Evolutionary conservation across 2,113 vertebrate species (phyloP).

Genomic region (Seriola dumerili): DNA sequence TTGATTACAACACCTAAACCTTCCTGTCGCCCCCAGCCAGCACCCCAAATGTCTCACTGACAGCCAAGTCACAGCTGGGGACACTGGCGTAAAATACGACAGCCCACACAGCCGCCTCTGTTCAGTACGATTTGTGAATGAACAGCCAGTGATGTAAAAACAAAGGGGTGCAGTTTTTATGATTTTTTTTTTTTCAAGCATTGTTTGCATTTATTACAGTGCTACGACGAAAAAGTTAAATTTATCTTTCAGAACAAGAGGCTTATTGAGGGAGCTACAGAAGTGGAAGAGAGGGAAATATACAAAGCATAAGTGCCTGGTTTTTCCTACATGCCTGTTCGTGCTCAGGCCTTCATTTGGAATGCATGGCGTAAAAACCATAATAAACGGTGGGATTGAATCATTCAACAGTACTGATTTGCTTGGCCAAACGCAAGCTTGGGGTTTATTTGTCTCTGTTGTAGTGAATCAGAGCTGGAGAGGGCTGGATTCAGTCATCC

Average conservation of each 20-base stretch:
- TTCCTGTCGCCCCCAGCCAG: conserved; percentile 74
- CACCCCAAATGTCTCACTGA: conserved; percentile 76
- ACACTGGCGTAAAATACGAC: conserved; percentile 23
- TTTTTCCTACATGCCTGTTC: conserved; percentile 65
- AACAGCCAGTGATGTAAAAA: conserved; percentile 29
- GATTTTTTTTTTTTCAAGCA: conserved; percentile 13
- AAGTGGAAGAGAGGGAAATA: conserved; percentile 62
- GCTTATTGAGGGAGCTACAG: conserved; percentile 55
- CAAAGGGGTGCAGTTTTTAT: conserved; percentile 29
- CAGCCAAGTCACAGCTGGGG: conserved; percentile 80
- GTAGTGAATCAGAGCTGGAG: conserved; percentile 60
- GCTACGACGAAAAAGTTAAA: conserved; percentile 8
- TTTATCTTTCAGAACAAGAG: conserved; percentile 59
- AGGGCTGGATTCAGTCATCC: conserved; percentile 61
- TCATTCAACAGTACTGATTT: conserved; percentile 79
- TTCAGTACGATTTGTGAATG: conserved; percentile 56
- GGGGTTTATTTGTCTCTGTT: conserved; percentile 81
- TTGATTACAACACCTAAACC: conserved; percentile 84
- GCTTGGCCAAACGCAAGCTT: conserved; percentile 66
- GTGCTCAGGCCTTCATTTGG: conserved; percentile 69
- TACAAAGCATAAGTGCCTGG: conserved; percentile 66
- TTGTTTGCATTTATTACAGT: conserved; percentile 55
- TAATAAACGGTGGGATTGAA: conserved; percentile 80
- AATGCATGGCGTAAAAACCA: conserved; percentile 75
- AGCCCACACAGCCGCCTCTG: conserved; percentile 61